Evolutionary conservation across 2,888 invertebrate species (phyloP).

Genomic region (Ennomos fuscantarius): DNA sequence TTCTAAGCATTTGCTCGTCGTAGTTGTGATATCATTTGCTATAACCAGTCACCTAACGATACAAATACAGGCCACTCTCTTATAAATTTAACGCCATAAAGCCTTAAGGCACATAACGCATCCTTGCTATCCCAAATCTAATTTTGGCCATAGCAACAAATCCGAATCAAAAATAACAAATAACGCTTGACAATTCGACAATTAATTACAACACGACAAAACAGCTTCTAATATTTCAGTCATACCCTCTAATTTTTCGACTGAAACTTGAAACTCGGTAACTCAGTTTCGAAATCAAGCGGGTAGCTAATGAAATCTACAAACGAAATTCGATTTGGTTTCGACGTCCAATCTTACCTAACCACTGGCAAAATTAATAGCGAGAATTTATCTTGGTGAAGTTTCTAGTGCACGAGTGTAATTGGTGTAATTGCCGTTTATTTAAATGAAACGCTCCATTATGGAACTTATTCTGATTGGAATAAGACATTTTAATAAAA

Average conservation of each 20-base stretch:
- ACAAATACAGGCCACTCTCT: too few relatives aligned
- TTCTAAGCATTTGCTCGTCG: too few relatives aligned
- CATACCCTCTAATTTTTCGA: constrained; percentile 31
- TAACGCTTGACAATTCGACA: constrained; percentile 3
- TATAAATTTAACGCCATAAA: too few relatives aligned
- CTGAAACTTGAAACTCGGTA: constrained; percentile 31
- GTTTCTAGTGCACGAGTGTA: constrained; percentile 25
- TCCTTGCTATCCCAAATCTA: too few relatives aligned
- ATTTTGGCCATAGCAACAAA: too few relatives aligned
- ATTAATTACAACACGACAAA: constrained; percentile 21
- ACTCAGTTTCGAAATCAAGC: constrained; percentile 41
- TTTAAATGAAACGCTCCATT: constrained; percentile 17
- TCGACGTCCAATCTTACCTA: constrained; percentile 34
- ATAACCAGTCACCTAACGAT: too few relatives aligned
- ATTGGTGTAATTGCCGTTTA: constrained; percentile 25
- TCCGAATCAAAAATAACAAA: constrained; percentile 16
- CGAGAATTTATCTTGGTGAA: constrained; percentile 34
- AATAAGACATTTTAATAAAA: neutral
- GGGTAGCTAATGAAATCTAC: constrained; percentile 41
- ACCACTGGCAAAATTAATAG: constrained; percentile 36
- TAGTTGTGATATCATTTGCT: too few relatives aligned
- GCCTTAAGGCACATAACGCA: too few relatives aligned
- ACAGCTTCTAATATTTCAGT: constrained; percentile 19
- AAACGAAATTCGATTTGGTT: constrained; percentile 40
- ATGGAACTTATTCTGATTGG: constrained; percentile 4